phyloP scores from a whole-genome alignment of 2,113 vertebrate genomes.

The Typhlomys cinereus region DNA sequence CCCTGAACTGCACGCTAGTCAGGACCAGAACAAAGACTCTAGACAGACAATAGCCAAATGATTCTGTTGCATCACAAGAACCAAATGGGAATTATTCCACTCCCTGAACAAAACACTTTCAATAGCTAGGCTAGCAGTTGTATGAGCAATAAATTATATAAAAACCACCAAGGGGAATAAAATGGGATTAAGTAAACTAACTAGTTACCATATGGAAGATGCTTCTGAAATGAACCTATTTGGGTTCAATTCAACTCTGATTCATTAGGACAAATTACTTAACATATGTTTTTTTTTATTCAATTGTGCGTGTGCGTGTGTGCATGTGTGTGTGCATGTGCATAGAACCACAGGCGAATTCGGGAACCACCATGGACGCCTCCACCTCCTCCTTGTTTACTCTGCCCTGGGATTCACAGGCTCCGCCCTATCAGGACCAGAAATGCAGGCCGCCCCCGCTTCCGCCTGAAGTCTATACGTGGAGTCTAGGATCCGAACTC shows the following conservation, averaged over 20 bases:
- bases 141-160: not conserved
- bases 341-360: too few species aligned
- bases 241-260: conserved; percentile 12
- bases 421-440: too few species aligned
- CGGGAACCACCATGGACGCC: too few species aligned
- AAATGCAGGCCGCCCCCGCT: too few species aligned
- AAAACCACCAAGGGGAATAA: not conserved
- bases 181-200: not conserved
- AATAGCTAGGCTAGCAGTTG: not conserved
- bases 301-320: too few species aligned
- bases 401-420: too few species aligned
- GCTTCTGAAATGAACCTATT: not conserved
- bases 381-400: too few species aligned
- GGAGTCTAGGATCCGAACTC: too few species aligned
- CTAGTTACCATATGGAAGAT: not conserved
- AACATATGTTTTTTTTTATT: too few species aligned
- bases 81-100: not conserved
- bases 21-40: not conserved
- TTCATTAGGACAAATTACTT: conserved; percentile 8
- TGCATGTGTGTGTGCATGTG: too few species aligned
- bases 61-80: not conserved
- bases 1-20: not conserved
- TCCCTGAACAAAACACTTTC: not conserved
- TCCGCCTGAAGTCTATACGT: too few species aligned
- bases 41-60: not conserved